A percentile compares a stretch with the other conserved stretches of the same genome.
phyloP scores from a whole-genome alignment of 2,113 vertebrate genomes.

The Pseudorasbora parva region DNA sequence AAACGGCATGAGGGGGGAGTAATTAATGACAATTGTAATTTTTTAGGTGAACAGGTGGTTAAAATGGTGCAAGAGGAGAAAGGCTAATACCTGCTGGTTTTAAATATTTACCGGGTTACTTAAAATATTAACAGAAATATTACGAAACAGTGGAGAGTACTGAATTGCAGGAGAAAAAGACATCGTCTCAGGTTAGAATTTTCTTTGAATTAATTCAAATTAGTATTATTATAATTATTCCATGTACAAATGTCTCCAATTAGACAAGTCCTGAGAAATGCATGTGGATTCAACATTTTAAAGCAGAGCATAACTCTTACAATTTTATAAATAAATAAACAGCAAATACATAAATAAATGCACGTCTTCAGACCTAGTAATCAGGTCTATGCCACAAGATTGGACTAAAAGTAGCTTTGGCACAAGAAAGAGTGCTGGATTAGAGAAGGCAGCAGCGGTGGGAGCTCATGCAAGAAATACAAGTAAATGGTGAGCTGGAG shows the following conservation, averaged over 20 bases:
- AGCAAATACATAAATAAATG: no score
- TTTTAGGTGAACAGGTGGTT: not conserved
- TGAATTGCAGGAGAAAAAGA: no score
- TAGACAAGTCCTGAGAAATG: no score
- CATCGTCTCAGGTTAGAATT: no score
- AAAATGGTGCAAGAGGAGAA: not conserved
- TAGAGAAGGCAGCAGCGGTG: conserved; percentile 58
- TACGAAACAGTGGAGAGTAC: no score
- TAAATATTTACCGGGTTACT: not conserved
- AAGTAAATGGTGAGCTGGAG: conserved; percentile 71
- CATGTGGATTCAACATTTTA: not conserved
- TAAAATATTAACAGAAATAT: no score
- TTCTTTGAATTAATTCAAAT: no score
- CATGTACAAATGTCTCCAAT: no score
- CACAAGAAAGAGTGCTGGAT: conserved; percentile 4
- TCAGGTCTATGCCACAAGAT: not conserved
- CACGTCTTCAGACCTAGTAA: not conserved
- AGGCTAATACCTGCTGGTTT: not conserved
- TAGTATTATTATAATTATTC: no score
- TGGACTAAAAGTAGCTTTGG: not conserved
- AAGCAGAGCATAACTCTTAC: not conserved
- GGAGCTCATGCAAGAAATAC: conserved; percentile 72
- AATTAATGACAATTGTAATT: no score
- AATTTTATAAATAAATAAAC: no score
- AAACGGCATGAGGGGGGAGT: no score